Percentiles rank a stretch among this genome's conserved stretches.
These are phyloP conservation scores for Smittia aterrima DNA, from an alignment of 2,888 invertebrate genomes.

Conservation along the genomic window DNA sequence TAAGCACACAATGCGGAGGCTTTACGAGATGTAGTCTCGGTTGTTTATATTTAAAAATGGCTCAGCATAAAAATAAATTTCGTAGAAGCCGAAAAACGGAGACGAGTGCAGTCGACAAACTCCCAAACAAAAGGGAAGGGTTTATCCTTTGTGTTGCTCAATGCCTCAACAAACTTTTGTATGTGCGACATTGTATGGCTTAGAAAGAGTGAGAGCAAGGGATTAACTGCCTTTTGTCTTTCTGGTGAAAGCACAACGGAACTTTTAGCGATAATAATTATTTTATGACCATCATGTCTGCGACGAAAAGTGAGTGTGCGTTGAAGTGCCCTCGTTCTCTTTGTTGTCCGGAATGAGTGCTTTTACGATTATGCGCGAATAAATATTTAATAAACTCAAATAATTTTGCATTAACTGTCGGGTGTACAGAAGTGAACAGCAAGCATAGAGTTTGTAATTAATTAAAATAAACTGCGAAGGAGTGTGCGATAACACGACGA, in stretches of 20 bases:
- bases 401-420: background rate
- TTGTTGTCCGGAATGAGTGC: background rate
- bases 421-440: no score
- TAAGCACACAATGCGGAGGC: no score
- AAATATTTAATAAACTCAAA: conserved; percentile 8
- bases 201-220: background rate
- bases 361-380: conserved; percentile 11
- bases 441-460: background rate
- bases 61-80: no score
- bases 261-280: background rate
- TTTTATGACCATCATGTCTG: background rate
- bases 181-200: conserved; percentile 5
- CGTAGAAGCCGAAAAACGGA: no score
- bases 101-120: no score
- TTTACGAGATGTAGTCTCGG: no score
- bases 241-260: background rate
- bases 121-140: no score
- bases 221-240: background rate
- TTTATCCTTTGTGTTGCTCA: background rate
- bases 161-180: background rate
- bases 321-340: background rate
- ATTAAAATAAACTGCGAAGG: background rate
- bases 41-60: no score
- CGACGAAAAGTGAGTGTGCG: background rate
- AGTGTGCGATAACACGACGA: no score